Evolutionary conservation across 30 jellyfish, hydroid and myxozoan species (phyloP).

Genomic region (Aurelia coerulea): DNA sequence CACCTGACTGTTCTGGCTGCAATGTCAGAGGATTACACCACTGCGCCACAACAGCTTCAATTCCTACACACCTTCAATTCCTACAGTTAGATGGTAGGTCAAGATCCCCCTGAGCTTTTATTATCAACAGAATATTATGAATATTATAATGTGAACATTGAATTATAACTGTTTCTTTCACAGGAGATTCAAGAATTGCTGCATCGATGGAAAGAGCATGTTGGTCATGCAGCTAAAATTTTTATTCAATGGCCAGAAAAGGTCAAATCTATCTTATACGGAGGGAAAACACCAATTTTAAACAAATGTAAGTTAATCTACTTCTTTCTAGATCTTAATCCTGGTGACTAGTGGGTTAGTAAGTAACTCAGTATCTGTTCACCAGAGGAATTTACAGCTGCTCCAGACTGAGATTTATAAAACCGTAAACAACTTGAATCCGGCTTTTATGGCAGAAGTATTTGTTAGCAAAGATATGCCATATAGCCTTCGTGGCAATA

Average conservation of each 20-base stretch:
- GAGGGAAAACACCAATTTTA: constrained; percentile 54
- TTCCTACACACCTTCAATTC: too few relatives aligned
- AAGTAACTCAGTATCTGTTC: neutral
- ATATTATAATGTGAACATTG: neutral
- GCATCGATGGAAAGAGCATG: constrained; percentile 62
- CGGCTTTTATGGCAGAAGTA: too few relatives aligned
- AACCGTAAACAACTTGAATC: too few relatives aligned
- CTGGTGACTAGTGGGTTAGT: neutral
- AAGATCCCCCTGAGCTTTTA: too few relatives aligned
- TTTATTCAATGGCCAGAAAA: constrained; percentile 81
- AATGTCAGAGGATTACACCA: too few relatives aligned
- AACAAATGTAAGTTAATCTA: constrained; percentile 27
- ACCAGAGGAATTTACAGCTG: neutral
- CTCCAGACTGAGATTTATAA: too few relatives aligned
- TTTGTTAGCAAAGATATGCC: too few relatives aligned
- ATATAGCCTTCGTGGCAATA: too few relatives aligned
- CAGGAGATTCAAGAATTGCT: constrained; percentile 66
- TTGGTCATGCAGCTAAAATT: constrained; percentile 68
- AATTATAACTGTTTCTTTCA: neutral
- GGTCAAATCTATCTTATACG: constrained; percentile 49
- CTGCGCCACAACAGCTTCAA: too few relatives aligned
- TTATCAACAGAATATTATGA: too few relatives aligned
- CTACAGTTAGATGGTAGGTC: too few relatives aligned
- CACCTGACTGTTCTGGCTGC: too few relatives aligned
- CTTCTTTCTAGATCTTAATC: neutral